Evolutionary conservation across 2,113 vertebrate genomes (phyloP).

Genomic region (Etheostoma cragini): DNA sequence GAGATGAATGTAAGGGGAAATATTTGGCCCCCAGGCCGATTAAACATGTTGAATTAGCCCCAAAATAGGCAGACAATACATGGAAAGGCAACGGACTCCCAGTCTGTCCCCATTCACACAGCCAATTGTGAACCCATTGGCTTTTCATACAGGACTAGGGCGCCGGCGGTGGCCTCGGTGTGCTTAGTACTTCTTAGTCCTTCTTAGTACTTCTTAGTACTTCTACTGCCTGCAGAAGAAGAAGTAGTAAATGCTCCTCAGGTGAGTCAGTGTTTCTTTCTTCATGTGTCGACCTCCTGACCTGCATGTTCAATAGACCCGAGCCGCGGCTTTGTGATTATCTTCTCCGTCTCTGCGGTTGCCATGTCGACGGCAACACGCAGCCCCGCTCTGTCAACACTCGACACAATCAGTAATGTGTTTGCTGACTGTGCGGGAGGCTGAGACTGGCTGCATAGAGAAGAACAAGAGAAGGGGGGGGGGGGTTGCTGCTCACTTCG

Average conservation of each 20-base stretch:
- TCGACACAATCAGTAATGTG: constrained; percentile 41
- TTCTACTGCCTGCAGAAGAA: not conserved
- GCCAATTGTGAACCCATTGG: no score
- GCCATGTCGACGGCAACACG: constrained; percentile 52
- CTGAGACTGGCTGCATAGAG: not conserved
- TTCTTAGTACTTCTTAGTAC: not conserved
- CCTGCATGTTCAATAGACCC: not conserved
- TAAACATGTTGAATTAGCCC: no score
- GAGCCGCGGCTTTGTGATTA: constrained; percentile 20
- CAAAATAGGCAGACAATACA: no score
- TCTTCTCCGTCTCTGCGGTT: constrained; percentile 33
- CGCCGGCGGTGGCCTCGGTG: no score
- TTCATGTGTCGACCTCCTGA: constrained; percentile 23
- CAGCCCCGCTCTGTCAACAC: constrained; percentile 47
- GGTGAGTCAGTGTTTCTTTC: not conserved
- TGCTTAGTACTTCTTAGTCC: no score
- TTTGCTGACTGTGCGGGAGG: constrained; percentile 31
- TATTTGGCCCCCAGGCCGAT: no score
- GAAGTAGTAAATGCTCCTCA: not conserved
- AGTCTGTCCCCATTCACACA: no score
- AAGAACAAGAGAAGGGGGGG: not conserved
- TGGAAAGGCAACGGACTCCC: no score
- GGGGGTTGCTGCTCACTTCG: not conserved
- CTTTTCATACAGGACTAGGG: no score
- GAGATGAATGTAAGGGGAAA: no score